Evolutionary conservation across 2,888 invertebrate genomes (phyloP), one percentile per base, ranked within the genome.

Genomic region (Phrixothrix hirtus): DNA sequence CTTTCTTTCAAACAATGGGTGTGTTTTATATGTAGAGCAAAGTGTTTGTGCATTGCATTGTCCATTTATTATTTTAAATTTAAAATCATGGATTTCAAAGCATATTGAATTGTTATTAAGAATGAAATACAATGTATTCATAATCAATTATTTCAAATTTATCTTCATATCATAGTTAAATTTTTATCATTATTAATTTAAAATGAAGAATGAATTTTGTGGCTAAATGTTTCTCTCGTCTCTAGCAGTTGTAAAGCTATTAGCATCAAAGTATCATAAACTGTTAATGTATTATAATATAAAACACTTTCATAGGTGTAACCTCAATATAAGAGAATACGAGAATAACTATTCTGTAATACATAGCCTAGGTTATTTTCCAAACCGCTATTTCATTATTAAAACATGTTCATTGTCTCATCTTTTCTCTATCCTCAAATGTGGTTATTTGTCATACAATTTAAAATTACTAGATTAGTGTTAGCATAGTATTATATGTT

Each of bases 401-500:
- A 41, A 34, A 36, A 42, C 37, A 57, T 61, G 54, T 58, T 56
- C 44, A 39, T 51, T 47, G 58, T 59, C 56, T 56, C 57, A 49
- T 50, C 48, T 48, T 50, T 46, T 46, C 49, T 50, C 46, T 55
- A 48, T 37, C 45, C 50, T 46, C 48, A 48, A 35, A 46, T 46
- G 55, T 55, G 44, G 54, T 55, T 41, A 55, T 56, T 56, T 52
- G 48, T 56, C 56, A 52, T 56, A 52, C 52, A 41, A 44, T 51
- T 55, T 55, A 52, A 52, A 48, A 44, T 57, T 62, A 65, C 60
- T 65, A 67, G 67, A 67, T 60, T 67, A 66, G 64, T 54, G 54
- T 25, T 70, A 71, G 69, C 64, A 64, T 71, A 72, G 72, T 70
- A 70, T 69, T 75, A 72, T 75, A 75, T 75, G 75, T 75, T 76